Evolutionary conservation across 2,113 vertebrate species (phyloP).

Genomic region (Eulemur macaco): DNA sequence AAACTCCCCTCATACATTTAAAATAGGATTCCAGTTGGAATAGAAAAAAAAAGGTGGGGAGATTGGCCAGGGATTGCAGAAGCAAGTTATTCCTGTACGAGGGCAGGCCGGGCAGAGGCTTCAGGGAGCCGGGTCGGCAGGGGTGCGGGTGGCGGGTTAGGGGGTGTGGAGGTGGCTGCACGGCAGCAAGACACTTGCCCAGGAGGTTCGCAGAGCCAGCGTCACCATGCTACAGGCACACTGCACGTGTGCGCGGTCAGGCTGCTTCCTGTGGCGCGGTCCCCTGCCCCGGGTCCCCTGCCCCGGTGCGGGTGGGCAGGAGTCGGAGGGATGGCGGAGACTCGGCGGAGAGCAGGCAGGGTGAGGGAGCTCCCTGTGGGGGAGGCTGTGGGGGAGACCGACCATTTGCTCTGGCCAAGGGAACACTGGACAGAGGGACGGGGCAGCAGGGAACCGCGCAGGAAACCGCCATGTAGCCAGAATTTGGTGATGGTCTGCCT

Average conservation of each 20-base stretch:
- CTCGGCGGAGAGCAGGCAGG: accelerated
- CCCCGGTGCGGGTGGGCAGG: neutral
- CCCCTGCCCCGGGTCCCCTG: too few species aligned
- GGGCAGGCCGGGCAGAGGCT: neutral
- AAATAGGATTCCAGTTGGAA: neutral
- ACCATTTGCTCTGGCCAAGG: neutral
- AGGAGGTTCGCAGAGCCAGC: neutral
- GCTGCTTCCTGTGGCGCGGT: neutral
- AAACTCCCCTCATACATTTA: neutral
- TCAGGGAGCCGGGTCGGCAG: neutral
- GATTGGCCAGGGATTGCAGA: neutral
- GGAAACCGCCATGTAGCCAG: neutral
- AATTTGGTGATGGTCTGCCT: neutral
- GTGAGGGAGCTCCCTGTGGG: accelerated
- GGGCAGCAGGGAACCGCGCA: accelerated
- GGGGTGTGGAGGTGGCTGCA: neutral
- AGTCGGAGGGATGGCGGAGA: neutral
- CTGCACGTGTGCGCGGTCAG: neutral
- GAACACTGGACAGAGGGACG: accelerated
- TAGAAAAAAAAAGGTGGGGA: neutral
- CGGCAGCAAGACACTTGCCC: neutral
- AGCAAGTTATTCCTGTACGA: neutral
- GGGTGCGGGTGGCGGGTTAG: neutral
- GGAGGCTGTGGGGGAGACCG: neutral
- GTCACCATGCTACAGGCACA: accelerated